Evolutionary conservation across 2,888 invertebrate genomes (phyloP), one percentile per base, ranked within the genome.

Genomic region (Myathropa florea): DNA sequence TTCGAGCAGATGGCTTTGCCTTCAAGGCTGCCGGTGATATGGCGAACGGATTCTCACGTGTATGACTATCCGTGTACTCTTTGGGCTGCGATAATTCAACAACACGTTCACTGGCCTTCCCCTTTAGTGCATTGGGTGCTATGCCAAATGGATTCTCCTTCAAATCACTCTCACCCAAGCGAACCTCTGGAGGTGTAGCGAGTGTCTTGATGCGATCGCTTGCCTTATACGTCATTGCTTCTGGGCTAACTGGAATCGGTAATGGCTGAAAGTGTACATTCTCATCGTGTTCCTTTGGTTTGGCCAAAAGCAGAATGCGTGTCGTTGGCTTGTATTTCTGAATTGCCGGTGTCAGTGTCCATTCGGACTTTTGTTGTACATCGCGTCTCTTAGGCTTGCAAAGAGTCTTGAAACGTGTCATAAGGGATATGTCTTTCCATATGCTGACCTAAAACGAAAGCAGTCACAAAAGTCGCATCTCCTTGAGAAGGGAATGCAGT

Each of bases 21-120:
- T 91, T 93, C 14, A 94, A 90, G 0, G 94, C 94, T 10, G 94
- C 94, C 21, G 92, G 93, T 0, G 93, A 93, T 18, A 94, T 93
- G 6, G 90, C 90, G 81, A 92, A 93, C 0, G 94, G 93, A 91
- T 94, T 93, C 26, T 91, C 92, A 76, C 91, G 90, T 30, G 93
- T 91, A 75, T 93, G 93, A 1, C 89, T 90, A 9, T 93, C 93
- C 39, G 91, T 89, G 89, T 92, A 89, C 89, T 93, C 91, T 76
- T 90, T 92, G 2, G 94, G 94, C 87, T 93, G 93, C 0, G 94
- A 93, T 71, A 94, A 88, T 88, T 94, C 93, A 28, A 91, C 89
- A 53, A 93, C 93, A 80, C 94, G 92, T 1, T 91, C 88, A 1
- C 93, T 90, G 7, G 93, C 88, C 83, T 93, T 93, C 77, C 93